Conservation (phyloP, 2,797 vertebrate genomes). For the Pseudomugil gertrudae region DNA sequence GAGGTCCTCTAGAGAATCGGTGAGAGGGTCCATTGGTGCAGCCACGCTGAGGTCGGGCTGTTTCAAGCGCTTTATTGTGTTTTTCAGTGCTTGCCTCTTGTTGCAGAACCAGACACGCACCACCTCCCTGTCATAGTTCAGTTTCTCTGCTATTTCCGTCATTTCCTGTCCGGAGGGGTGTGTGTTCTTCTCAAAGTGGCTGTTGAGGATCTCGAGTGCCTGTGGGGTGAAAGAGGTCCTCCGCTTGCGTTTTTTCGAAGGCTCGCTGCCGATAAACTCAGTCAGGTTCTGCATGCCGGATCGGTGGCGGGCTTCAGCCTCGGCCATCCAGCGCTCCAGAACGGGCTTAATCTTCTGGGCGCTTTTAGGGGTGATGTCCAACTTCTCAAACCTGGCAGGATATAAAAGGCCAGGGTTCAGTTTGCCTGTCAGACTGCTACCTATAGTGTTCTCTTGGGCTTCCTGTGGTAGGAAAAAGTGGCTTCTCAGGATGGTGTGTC, state of each 20-base stretch:
- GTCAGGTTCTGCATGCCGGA: constrained; percentile 99
- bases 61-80: constrained; percentile 99
- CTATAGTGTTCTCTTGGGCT: constrained; percentile 99
- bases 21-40: constrained; percentile 91
- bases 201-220: constrained; percentile 99
- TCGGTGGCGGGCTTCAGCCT: constrained; percentile 99
- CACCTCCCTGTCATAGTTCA: constrained; percentile 99
- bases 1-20: constrained; percentile 94
- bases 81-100: constrained; percentile 99
- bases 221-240: constrained; percentile 99
- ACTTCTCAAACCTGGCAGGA: constrained; percentile 99
- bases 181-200: constrained; percentile 99
- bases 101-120: constrained; percentile 99
- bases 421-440: constrained; percentile 99
- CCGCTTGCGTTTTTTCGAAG: constrained; percentile 99
- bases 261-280: constrained; percentile 99
- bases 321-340: constrained; percentile 99
- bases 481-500: constrained; percentile 99
- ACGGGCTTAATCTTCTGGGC: constrained; percentile 99
- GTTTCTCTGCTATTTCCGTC: constrained; percentile 99
- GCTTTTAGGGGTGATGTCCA: constrained; percentile 99
- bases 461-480: constrained; percentile 99
- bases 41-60: constrained; percentile 88
- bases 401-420: constrained; percentile 99
- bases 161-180: constrained; percentile 99